Conservation (phyloP, 1,140 invertebrate genomes). For the Philotrypesis tridentata region DNA sequence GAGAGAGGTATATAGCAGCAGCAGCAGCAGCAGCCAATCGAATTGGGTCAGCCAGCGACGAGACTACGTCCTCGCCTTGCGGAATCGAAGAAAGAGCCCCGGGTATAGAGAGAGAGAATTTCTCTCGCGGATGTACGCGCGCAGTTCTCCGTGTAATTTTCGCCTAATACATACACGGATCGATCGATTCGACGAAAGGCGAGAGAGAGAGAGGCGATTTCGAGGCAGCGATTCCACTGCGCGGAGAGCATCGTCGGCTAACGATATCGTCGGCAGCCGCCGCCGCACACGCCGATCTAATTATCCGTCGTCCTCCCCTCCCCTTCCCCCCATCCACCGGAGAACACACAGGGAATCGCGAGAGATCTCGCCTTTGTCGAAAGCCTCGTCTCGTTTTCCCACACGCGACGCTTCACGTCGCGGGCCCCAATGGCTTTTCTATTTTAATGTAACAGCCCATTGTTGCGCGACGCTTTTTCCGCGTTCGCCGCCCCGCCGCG, state of each 20-base stretch:
- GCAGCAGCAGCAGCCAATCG: background rate
- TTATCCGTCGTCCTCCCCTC: no score
- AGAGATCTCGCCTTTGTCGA: background rate
- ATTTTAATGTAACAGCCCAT: constrained; percentile 38
- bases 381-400: constrained; percentile 8
- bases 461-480: constrained; percentile 2
- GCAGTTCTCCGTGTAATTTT: background rate
- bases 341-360: background rate
- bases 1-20: no score
- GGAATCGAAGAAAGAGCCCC: background rate
- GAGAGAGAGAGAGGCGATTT: no score
- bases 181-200: background rate
- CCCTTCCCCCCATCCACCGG: no score
- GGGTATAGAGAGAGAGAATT: background rate
- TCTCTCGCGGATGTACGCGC: background rate
- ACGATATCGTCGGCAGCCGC: background rate
- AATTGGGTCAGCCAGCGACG: constrained; percentile 39
- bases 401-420: constrained; percentile 3
- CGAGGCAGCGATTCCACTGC: no score
- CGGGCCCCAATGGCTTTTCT: constrained; percentile 35
- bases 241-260: no score
- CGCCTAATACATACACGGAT: background rate
- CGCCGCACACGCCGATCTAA: background rate
- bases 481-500: no score
- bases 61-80: background rate